These are phyloP conservation scores for Xiphophorus couchianus DNA, from an alignment of 2,113 vertebrate species.

Conservation along the genomic window DNA sequence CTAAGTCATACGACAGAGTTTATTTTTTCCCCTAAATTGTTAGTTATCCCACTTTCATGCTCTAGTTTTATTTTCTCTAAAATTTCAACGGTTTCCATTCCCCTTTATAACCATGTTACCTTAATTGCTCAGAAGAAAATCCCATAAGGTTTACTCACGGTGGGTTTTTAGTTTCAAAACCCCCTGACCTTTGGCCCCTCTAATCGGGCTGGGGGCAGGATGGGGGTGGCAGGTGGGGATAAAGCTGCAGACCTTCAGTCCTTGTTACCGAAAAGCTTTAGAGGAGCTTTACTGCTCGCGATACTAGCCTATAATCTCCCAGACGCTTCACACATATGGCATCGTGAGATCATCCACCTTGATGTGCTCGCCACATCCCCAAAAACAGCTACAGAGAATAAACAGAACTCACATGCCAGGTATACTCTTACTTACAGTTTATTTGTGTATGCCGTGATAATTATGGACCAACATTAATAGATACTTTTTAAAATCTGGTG, in stretches of 20 bases:
- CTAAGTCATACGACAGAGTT: neutral
- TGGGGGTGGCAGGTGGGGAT: conserved; percentile 36
- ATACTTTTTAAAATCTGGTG: neutral
- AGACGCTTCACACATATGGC: conserved; percentile 76
- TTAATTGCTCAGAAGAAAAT: neutral
- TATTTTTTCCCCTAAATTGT: neutral
- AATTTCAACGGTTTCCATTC: neutral
- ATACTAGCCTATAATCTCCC: conserved; percentile 72
- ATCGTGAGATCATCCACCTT: conserved; percentile 57
- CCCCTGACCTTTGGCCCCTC: conserved; percentile 28
- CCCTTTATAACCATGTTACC: neutral
- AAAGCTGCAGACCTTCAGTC: conserved; percentile 48
- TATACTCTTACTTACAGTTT: conserved; percentile 26
- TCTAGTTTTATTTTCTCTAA: neutral
- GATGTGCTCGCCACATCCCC: neutral
- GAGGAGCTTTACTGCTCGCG: conserved; percentile 63
- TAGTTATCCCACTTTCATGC: neutral
- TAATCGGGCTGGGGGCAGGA: conserved; percentile 47
- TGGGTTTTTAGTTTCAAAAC: conserved; percentile 29
- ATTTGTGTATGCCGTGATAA: neutral
- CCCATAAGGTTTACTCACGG: neutral
- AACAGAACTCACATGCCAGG: conserved; percentile 33
- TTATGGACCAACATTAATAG: neutral
- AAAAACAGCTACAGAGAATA: conserved; percentile 31
- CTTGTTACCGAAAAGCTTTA: conserved; percentile 69